A percentile compares a stretch with the other conserved stretches of the same genome.
Conservation (phyloP, 1,140 invertebrate species). For the Maconellicoccus hirsutus region DNA sequence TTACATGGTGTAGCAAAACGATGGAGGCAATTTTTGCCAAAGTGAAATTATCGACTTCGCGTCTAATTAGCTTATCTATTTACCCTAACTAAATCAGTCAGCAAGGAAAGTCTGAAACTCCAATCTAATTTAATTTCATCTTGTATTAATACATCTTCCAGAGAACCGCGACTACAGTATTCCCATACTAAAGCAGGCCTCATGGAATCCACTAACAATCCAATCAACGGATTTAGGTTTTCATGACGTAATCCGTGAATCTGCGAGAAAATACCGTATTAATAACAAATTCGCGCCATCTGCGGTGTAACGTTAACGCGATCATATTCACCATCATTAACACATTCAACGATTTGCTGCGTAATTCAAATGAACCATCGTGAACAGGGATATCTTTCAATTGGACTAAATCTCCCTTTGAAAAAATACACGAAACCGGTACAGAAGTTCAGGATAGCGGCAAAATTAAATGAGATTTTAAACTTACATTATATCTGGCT, state of each 20-base stretch:
- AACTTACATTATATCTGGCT: conserved; percentile 63
- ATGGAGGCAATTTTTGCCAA: background rate
- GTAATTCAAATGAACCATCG: conserved; percentile 52
- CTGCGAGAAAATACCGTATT: conserved; percentile 33
- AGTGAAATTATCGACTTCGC: background rate
- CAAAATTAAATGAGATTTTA: background rate
- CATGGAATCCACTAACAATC: conserved; percentile 56
- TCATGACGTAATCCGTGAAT: conserved; percentile 71
- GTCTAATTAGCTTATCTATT: conserved; percentile 29
- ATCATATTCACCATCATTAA: conserved; percentile 56
- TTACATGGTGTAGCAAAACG: too few relatives aligned
- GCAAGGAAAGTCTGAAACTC: conserved; percentile 81
- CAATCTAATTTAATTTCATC: conserved; percentile 90
- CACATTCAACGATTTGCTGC: conserved; percentile 63
- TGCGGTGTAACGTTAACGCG: too few relatives aligned
- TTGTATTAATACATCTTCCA: conserved; percentile 80
- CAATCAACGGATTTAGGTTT: conserved; percentile 74
- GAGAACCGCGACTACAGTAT: conserved; percentile 66
- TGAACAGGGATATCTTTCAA: conserved; percentile 54
- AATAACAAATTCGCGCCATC: conserved; percentile 18
- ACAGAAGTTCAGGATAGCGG: background rate
- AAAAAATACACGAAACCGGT: conserved; percentile 2
- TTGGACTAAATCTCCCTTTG: conserved; percentile 73
- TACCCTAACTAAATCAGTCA: conserved; percentile 81
- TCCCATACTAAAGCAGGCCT: conserved; percentile 64